Evolutionary conservation across 2,888 invertebrate species (phyloP).

Genomic region (Torymus texanus): DNA sequence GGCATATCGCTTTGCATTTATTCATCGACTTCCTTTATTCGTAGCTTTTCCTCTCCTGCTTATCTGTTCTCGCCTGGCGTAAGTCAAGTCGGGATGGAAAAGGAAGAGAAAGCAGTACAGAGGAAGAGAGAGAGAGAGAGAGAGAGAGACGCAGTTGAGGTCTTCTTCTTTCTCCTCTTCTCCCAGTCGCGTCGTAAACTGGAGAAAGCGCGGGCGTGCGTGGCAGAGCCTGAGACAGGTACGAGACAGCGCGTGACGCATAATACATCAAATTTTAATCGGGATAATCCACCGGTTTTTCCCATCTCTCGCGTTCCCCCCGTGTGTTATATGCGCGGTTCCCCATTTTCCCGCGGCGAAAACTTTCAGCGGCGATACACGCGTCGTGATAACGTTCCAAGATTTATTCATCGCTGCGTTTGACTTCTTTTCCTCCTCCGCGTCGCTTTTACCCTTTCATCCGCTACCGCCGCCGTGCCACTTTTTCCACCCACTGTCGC

Average conservation of each 20-base stretch:
- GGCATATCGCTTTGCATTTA: constrained; percentile 42
- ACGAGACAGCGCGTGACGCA: constrained; percentile 3
- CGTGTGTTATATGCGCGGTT: not conserved
- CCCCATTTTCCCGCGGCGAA: not conserved
- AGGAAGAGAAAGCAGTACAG: not conserved
- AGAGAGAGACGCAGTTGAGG: not conserved
- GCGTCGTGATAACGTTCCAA: constrained; percentile 53
- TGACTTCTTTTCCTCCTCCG: constrained; percentile 36
- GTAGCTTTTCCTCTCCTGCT: constrained; percentile 22
- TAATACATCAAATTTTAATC: constrained; percentile 59
- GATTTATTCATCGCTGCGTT: constrained; percentile 61
- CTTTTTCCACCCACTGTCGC: not conserved
- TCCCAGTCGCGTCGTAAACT: constrained; percentile 1
- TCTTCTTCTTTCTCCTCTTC: not conserved
- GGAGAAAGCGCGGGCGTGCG: not conserved
- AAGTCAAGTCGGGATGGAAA: not conserved
- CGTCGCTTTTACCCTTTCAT: constrained; percentile 2
- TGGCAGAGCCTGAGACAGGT: not conserved
- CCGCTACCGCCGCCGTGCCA: not conserved
- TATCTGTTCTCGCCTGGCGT: constrained; percentile 13
- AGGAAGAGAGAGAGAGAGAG: too few relatives aligned
- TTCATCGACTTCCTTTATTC: constrained; percentile 50
- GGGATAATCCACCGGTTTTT: constrained; percentile 58
- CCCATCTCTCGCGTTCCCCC: not conserved
- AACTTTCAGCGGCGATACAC: constrained; percentile 1